phyloP scores from a whole-genome alignment of 2,797 vertebrate genomes.

The Perodicticus potto region DNA sequence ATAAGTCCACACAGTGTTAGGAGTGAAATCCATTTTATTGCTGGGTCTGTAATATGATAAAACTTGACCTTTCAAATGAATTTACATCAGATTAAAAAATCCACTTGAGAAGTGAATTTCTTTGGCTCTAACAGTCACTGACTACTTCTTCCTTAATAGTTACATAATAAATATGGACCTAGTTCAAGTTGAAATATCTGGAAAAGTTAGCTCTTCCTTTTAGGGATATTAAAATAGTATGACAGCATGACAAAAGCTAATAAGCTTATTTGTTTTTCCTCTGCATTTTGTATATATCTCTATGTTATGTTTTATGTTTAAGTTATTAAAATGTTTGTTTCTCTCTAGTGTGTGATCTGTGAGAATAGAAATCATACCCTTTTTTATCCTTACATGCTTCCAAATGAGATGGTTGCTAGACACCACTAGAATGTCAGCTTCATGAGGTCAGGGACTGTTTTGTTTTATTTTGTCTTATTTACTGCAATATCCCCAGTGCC shows the following conservation, averaged over 20 bases:
- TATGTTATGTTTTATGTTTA: not conserved
- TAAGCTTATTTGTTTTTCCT: not conserved
- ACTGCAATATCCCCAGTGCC: not conserved
- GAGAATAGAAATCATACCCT: not conserved
- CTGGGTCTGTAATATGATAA: not conserved
- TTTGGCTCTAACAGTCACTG: not conserved
- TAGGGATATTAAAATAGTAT: slow-evolving; percentile 7
- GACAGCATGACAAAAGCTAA: not conserved
- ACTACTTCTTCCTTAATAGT: not conserved
- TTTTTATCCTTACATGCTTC: not conserved
- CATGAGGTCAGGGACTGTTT: not conserved
- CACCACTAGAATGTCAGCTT: not conserved
- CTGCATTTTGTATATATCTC: not conserved
- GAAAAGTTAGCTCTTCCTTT: not conserved
- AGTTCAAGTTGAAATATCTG: not conserved
- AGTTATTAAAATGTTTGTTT: not conserved
- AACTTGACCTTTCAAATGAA: not conserved
- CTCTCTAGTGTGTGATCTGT: not conserved
- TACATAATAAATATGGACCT: not conserved
- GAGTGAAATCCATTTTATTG: not conserved
- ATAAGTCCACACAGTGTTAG: fast-evolving
- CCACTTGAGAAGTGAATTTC: not conserved
- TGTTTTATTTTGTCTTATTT: not conserved
- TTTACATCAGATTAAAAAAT: not conserved
- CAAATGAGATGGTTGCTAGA: not conserved